Evolutionary conservation across 2,888 invertebrate species (phyloP), one percentile per base, ranked within the genome.

Genomic region (Timandra comae): DNA sequence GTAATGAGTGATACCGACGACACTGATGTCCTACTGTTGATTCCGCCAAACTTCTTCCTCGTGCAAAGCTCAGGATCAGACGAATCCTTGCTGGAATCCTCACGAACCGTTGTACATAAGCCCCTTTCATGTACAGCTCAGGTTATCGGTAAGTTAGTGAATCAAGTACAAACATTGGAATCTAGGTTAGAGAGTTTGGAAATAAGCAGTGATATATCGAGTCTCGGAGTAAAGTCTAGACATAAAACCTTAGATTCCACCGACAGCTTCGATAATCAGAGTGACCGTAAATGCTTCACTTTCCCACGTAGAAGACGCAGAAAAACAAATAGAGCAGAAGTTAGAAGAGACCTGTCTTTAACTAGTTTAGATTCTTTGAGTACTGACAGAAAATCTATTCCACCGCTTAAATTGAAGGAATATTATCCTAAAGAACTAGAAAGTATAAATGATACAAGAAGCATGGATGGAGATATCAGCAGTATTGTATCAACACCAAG

Each of bases 11-110:
- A 86, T 45, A 86, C 86, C 44, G 94, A 94, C 87, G 94, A 94
- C 78, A 95, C 94, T 3, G 94, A 95, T 76, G 90, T 93, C 58
- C 86, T 95, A 45, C 75, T 95, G 53, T 73, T 93, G 52, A 92
- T 94, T 65, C 93, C 94, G 41, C 94, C 94, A 7, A 90, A 93
- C 69, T 90, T 92, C 56, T 93, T 91, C 60, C 64, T 88, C 13
- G 86, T 91, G n/a, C 79, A 88, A 46, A 86, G 86, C 30, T 85
- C 88, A n/a, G 89, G 87, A 12, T 87, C 88, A 1, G 88, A 89
- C 12, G 80, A 85, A 41, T 82, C 85, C 4, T 41, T 77, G 11
- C 54, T 82, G 29, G 72, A 78, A 41, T 78, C 82, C 1, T 79
- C 82, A 24, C 74, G 85, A 52, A 84, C 82, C 8, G 84, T 84